phyloP scores from a whole-genome alignment of 2,113 vertebrate species.

The Varanus komodoensis region DNA sequence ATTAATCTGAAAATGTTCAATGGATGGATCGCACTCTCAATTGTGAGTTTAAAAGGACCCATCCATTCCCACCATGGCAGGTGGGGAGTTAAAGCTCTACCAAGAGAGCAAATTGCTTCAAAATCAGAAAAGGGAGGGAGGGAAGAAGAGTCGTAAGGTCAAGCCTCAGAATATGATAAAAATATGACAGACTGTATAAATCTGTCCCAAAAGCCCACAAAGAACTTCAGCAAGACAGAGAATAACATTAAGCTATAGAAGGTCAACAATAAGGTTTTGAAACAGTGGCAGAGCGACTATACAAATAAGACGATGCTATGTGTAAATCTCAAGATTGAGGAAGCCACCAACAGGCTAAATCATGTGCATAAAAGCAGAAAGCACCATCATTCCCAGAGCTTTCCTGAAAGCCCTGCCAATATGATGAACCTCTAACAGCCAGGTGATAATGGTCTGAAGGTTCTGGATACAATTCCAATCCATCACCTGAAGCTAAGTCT shows the following conservation, averaged over 20 bases:
- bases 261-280: conserved; percentile 15
- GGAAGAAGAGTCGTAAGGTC: not conserved
- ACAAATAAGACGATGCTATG: not conserved
- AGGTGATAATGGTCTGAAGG: not conserved
- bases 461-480: not conserved
- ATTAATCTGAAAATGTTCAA: not conserved
- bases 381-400: not conserved
- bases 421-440: conserved; percentile 15
- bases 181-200: conserved; percentile 27
- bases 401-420: not conserved
- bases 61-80: conserved; percentile 26
- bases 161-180: conserved; percentile 15
- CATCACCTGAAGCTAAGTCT: not conserved
- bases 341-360: not conserved
- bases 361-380: not conserved
- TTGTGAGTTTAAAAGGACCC: conserved; percentile 42
- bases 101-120: not conserved
- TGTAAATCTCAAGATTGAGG: conserved; percentile 24
- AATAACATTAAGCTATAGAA: not conserved
- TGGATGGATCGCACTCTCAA: not conserved
- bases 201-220: conserved; percentile 35
- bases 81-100: conserved; percentile 12
- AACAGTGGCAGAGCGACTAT: conserved; percentile 11
- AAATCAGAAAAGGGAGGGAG: conserved; percentile 4
- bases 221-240: conserved; percentile 12